These are phyloP conservation scores for Conistra vaccinii DNA, from an alignment of 2,888 invertebrate genomes.

Conservation along the genomic window DNA sequence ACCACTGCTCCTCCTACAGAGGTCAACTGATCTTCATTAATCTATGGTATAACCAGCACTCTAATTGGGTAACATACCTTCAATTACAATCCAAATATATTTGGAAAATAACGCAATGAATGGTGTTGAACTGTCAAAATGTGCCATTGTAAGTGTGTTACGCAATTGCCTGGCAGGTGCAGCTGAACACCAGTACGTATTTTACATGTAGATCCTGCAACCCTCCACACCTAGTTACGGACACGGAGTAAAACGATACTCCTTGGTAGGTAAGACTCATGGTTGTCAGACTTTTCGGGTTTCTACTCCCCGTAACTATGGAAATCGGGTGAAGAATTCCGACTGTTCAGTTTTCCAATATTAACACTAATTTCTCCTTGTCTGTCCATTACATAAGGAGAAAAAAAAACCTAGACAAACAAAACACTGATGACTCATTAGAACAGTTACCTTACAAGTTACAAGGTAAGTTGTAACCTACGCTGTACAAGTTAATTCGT, in stretches of 20 bases:
- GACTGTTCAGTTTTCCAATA: not conserved
- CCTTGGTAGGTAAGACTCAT: too few relatives aligned
- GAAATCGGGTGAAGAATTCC: not conserved
- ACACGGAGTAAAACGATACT: too few relatives aligned
- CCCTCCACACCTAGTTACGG: not conserved
- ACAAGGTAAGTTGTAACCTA: slow-evolving; percentile 51
- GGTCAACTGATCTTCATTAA: too few relatives aligned
- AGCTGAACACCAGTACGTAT: not conserved
- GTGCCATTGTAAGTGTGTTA: not conserved
- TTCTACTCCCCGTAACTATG: not conserved
- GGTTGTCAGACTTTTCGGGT: not conserved
- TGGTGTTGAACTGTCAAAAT: not conserved
- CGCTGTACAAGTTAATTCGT: slow-evolving; percentile 48
- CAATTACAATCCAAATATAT: not conserved
- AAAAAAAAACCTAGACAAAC: slow-evolving; percentile 30
- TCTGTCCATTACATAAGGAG: not conserved
- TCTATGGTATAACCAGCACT: not conserved
- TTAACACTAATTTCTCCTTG: not conserved
- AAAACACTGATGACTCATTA: slow-evolving; percentile 56
- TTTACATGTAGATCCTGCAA: not conserved
- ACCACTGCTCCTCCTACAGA: too few relatives aligned
- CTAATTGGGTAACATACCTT: not conserved
- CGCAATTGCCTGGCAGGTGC: not conserved
- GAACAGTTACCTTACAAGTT: slow-evolving; percentile 47
- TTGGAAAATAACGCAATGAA: not conserved